A percentile compares a stretch with the other conserved stretches of the same genome.
These are phyloP conservation scores for Orchesella cincta DNA, from an alignment of 1,140 invertebrate species.

Conservation along the genomic window DNA sequence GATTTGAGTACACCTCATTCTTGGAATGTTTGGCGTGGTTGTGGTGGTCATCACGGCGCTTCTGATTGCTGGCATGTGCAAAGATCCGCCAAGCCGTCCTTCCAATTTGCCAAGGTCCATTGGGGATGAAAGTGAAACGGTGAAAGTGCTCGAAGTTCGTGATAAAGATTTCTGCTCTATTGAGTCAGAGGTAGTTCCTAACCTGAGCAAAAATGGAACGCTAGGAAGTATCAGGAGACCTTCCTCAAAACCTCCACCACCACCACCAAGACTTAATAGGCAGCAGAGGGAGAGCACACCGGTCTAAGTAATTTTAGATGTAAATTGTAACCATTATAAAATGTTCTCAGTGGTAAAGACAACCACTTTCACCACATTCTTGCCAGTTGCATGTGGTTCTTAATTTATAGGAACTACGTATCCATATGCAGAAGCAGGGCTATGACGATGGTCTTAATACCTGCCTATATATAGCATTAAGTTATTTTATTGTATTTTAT, in stretches of 20 bases:
- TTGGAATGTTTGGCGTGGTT: conserved; percentile 38
- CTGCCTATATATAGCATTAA: no score
- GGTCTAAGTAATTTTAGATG: no score
- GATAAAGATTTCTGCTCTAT: neutral
- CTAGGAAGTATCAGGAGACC: no score
- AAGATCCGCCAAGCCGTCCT: conserved; percentile 28
- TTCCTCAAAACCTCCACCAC: neutral
- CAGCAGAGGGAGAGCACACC: neutral
- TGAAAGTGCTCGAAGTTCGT: conserved; percentile 4
- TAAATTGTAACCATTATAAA: no score
- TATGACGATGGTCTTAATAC: no score
- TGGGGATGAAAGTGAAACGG: conserved; percentile 15
- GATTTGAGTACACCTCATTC: conserved; percentile 35
- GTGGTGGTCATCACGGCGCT: conserved; percentile 33
- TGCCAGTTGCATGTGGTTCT: no score
- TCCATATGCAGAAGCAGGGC: no score
- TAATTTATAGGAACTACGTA: no score
- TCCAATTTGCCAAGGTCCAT: conserved; percentile 31
- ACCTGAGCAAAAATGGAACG: neutral
- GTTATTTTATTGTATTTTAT: no score
- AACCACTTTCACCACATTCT: no score
- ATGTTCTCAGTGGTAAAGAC: no score
- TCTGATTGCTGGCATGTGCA: conserved; percentile 27
- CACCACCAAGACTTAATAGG: conserved; percentile 8
- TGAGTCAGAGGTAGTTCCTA: neutral